A percentile compares a stretch with the other conserved stretches of the same genome.
phyloP scores from a whole-genome alignment of 2,113 vertebrate species.

The Aramus guarauna region DNA sequence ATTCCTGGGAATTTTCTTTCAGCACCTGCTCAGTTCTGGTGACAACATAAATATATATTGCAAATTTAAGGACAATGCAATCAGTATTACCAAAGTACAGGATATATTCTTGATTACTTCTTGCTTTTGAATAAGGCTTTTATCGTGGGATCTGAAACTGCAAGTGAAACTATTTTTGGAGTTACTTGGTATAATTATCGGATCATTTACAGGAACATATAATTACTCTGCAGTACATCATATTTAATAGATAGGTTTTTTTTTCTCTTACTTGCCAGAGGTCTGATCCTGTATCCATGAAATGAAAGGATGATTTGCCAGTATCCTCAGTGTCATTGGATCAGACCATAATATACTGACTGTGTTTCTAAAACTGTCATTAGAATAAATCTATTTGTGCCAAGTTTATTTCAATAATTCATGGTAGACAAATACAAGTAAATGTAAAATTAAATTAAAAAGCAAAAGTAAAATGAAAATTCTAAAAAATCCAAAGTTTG shows the following conservation, averaged over 20 bases:
- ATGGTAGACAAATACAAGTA: neutral
- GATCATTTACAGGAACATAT: neutral
- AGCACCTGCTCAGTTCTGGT: neutral
- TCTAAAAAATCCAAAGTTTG: neutral
- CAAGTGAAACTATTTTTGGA: conserved; percentile 20
- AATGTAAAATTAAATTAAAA: neutral
- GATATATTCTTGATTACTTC: neutral
- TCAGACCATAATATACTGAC: neutral
- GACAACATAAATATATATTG: neutral
- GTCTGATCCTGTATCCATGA: neutral
- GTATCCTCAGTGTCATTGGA: neutral
- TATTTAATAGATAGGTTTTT: neutral
- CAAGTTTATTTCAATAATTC: neutral
- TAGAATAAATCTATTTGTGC: neutral
- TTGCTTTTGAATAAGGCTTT: neutral
- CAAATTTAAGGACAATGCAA: neutral
- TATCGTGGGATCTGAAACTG: neutral
- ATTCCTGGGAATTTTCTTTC: neutral
- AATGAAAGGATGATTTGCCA: neutral
- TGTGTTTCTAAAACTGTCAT: neutral
- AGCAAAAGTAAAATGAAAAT: neutral
- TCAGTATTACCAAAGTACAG: neutral
- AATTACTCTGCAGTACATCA: neutral
- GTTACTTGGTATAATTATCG: neutral
- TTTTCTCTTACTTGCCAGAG: neutral